Conservation (phyloP, 1,140 invertebrate genomes). For the Cotesia glomerata region DNA sequence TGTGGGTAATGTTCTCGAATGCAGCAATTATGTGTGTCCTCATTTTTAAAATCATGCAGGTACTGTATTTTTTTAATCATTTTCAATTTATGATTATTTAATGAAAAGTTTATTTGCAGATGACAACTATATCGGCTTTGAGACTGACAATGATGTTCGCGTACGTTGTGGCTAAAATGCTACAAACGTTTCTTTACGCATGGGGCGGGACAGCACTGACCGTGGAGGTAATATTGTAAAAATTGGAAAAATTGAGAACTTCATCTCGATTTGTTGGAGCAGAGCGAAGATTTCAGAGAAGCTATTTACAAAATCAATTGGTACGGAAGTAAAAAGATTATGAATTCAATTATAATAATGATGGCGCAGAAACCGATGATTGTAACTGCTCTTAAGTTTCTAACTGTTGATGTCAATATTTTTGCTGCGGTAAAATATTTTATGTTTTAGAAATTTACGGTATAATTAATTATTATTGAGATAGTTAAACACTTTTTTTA, state of each 20-base stretch:
- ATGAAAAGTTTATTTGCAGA: not conserved
- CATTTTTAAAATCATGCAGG: conserved; percentile 42
- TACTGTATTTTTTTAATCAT: conserved; percentile 9
- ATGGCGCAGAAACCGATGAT: conserved; percentile 36
- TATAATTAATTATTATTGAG: not conserved
- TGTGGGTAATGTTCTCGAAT: conserved; percentile 36
- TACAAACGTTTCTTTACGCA: conserved; percentile 4
- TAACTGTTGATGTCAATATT: conserved; percentile 34
- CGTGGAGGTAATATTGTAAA: not conserved
- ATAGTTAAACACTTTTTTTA: not conserved
- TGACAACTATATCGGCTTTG: not conserved
- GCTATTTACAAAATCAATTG: conserved; percentile 28
- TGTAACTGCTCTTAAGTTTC: conserved; percentile 33
- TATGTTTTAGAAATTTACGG: not conserved
- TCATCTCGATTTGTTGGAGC: not conserved
- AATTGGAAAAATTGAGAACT: not conserved
- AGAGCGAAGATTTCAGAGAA: conserved; percentile 21
- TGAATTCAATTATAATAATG: conserved; percentile 30
- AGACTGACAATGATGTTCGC: not conserved
- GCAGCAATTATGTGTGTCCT: conserved; percentile 40
- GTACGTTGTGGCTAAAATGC: not conserved
- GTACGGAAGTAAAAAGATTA: conserved; percentile 18
- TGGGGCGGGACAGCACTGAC: not conserved
- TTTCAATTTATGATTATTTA: not conserved
- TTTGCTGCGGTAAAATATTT: conserved; percentile 33